A percentile compares a stretch with the other conserved stretches of the same genome.
Conservation (phyloP, 64 coral and sea anemone genomes). For the Orbicella faveolata region DNA sequence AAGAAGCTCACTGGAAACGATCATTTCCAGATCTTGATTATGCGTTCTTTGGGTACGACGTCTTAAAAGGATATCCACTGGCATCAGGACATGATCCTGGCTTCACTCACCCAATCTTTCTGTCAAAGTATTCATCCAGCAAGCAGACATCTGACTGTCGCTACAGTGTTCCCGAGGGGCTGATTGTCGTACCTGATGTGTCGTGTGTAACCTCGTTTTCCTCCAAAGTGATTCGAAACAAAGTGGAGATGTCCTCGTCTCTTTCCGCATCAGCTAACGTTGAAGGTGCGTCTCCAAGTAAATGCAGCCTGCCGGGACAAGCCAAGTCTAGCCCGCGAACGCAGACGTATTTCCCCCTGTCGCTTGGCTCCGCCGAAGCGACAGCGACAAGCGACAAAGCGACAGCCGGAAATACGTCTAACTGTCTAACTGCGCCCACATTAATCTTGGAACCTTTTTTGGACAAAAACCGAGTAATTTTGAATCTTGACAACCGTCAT, state of each 20-base stretch:
- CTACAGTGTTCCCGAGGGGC: constrained; percentile 40
- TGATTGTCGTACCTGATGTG: constrained; percentile 46
- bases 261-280: constrained; percentile 33
- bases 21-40: constrained; percentile 48
- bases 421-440: too few species aligned
- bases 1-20: constrained; percentile 29
- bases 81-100: constrained; percentile 42
- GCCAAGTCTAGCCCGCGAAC: too few species aligned
- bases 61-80: constrained; percentile 37
- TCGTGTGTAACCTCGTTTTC: constrained; percentile 28
- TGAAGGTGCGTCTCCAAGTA: neutral
- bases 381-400: too few species aligned
- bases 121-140: neutral
- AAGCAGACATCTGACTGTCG: constrained; percentile 52
- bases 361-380: too few species aligned
- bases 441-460: too few species aligned
- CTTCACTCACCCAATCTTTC: constrained; percentile 34
- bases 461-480: too few species aligned
- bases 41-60: constrained; percentile 25
- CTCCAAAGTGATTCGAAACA: constrained; percentile 41
- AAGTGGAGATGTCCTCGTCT: constrained; percentile 30
- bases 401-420: too few species aligned
- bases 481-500: too few species aligned
- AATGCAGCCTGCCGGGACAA: too few species aligned
- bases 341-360: too few species aligned